A percentile compares a stretch with the other conserved stretches of the same genome.
Evolutionary conservation across 2,113 vertebrate species (phyloP).

Genomic region (Miniopterus natalensis): DNA sequence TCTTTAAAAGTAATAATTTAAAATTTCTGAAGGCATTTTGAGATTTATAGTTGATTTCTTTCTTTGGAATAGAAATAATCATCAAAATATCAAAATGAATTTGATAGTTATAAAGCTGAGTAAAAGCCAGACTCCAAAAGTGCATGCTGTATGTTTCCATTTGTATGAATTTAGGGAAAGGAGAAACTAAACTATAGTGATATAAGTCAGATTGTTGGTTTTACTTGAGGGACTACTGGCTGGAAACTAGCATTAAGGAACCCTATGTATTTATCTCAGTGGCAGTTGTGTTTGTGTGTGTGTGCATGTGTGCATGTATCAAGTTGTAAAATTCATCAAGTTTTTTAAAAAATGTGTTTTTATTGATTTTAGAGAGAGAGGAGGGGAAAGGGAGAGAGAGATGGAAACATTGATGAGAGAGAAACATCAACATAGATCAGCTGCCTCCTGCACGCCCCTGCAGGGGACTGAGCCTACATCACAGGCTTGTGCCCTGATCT

Average conservation of each 20-base stretch:
- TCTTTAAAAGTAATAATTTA: neutral
- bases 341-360: neutral
- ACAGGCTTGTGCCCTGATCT: too few species aligned
- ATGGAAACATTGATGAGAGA: too few species aligned
- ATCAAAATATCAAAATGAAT: slow-evolving; percentile 38
- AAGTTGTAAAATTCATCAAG: neutral
- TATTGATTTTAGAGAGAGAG: too few species aligned
- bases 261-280: neutral
- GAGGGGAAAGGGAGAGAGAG: too few species aligned
- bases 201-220: neutral
- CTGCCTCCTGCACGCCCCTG: too few species aligned
- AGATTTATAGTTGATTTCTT: slow-evolving; percentile 3
- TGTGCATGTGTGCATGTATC: neutral
- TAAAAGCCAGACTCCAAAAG: neutral
- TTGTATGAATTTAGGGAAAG: slow-evolving; percentile 8
- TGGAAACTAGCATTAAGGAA: neutral
- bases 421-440: too few species aligned
- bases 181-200: neutral
- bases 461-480: too few species aligned
- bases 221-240: neutral
- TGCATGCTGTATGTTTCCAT: neutral
- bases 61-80: slow-evolving; percentile 25
- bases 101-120: neutral
- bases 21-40: neutral
- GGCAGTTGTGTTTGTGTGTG: neutral